These are phyloP conservation scores for Cyanoramphus novaezelandiae DNA, from an alignment of 2,113 vertebrate species.

Conservation along the genomic window DNA sequence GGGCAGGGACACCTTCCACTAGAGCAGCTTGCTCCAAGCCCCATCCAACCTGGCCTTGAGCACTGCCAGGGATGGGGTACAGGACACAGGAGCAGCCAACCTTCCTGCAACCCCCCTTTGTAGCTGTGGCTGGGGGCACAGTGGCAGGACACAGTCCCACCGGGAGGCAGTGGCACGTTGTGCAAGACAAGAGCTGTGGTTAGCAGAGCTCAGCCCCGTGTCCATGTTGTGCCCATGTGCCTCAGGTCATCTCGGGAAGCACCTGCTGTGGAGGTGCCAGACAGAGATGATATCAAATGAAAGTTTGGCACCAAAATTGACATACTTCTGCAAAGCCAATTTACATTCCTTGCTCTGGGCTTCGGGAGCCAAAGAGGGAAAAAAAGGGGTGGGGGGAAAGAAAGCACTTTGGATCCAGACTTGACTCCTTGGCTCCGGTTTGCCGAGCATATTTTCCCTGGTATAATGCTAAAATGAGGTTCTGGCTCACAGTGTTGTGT, in stretches of 20 bases:
- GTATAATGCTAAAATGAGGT: neutral
- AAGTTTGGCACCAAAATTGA: constrained; percentile 6
- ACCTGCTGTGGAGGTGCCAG: constrained; percentile 49
- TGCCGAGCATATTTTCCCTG: neutral
- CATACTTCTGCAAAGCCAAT: neutral
- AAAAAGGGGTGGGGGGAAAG: neutral
- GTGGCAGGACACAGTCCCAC: neutral
- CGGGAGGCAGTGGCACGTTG: rapidly evolving
- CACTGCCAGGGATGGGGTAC: neutral
- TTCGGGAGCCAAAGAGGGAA: neutral
- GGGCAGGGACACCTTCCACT: neutral
- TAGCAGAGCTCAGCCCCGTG: neutral
- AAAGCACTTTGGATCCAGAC: neutral
- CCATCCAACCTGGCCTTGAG: neutral
- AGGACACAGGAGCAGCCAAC: neutral
- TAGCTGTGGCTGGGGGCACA: neutral
- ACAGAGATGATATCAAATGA: constrained; percentile 30
- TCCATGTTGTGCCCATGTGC: neutral
- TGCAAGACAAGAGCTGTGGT: rapidly evolving
- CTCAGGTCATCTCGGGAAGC: constrained; percentile 1
- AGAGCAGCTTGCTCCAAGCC: neutral
- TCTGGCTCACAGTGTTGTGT: neutral
- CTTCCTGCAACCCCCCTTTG: neutral
- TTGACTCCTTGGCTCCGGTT: constrained; percentile 32
- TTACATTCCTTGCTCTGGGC: constrained; percentile 43